Conservation (phyloP, 2,113 vertebrate genomes). For the Amia ocellicauda region DNA sequence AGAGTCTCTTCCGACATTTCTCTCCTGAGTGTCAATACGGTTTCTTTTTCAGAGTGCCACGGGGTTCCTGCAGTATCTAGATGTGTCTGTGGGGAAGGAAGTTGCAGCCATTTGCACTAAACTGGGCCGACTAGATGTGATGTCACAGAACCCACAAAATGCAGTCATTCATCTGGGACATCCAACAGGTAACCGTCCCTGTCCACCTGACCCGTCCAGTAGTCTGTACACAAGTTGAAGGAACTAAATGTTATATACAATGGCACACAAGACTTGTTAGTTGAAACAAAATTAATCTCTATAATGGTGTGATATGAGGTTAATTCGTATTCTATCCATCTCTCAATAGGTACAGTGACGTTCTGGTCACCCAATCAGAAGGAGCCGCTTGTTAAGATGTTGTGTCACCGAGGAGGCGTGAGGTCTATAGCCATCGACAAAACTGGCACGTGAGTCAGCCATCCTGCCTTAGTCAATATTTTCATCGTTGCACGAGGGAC, state of each 20-base stretch:
- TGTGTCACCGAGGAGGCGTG: slow-evolving; percentile 78
- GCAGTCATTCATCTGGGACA: slow-evolving; percentile 83
- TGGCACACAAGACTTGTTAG: too few relatives aligned
- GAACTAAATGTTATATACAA: too few relatives aligned
- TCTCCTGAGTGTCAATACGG: too few relatives aligned
- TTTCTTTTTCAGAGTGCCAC: slow-evolving; percentile 66
- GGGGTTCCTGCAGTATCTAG: slow-evolving; percentile 84
- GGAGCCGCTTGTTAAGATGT: slow-evolving; percentile 79
- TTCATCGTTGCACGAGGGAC: neutral
- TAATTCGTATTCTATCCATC: neutral
- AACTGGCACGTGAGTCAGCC: slow-evolving; percentile 75
- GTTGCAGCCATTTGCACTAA: slow-evolving; percentile 71
- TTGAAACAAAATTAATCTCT: too few relatives aligned
- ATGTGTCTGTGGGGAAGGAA: slow-evolving; percentile 82
- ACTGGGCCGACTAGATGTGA: slow-evolving; percentile 72
- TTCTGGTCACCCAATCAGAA: slow-evolving; percentile 85
- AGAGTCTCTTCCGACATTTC: too few relatives aligned
- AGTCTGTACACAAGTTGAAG: too few relatives aligned
- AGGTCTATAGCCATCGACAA: slow-evolving; percentile 76
- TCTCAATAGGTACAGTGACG: slow-evolving; percentile 64
- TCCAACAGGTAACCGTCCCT: slow-evolving; percentile 52
- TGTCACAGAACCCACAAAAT: slow-evolving; percentile 82
- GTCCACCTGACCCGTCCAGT: neutral
- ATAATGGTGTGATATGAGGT: too few relatives aligned
- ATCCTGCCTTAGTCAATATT: neutral